Evolutionary conservation across 2,888 invertebrate species (phyloP).

Genomic region (Standfussiana lucernea): DNA sequence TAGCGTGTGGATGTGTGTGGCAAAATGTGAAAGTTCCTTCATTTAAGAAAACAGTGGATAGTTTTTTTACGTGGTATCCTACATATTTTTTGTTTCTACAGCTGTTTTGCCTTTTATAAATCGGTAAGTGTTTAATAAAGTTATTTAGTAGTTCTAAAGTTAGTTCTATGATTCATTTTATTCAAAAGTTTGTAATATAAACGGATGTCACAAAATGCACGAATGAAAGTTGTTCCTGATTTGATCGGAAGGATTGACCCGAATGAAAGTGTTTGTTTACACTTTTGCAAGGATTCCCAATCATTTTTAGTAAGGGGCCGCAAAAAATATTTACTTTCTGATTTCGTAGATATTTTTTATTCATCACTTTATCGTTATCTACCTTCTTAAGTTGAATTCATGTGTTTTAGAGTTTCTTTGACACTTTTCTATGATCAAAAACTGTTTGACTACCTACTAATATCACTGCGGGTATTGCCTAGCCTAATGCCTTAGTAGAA

Average conservation of each 20-base stretch:
- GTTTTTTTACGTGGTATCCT: constrained; percentile 71
- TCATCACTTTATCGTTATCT: neutral
- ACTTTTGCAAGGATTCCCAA: constrained; percentile 16
- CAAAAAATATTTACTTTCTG: neutral
- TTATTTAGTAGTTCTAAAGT: neutral
- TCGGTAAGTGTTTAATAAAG: constrained; percentile 57
- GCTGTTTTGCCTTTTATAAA: constrained; percentile 61
- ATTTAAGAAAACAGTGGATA: constrained; percentile 73
- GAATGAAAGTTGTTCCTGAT: constrained; percentile 51
- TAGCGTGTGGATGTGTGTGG: constrained; percentile 73
- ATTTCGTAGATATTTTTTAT: neutral
- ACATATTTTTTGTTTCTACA: constrained; percentile 67
- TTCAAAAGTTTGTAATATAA: too few species aligned
- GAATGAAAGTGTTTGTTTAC: constrained; percentile 1
- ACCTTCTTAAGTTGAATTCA: neutral
- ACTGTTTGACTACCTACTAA: neutral
- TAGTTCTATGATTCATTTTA: too few species aligned
- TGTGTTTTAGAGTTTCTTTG: neutral
- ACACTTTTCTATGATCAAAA: neutral
- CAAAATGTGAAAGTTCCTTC: constrained; percentile 85
- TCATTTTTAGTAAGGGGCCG: neutral
- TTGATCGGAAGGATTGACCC: constrained; percentile 8
- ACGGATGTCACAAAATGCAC: constrained; percentile 9
- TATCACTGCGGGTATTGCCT: neutral
- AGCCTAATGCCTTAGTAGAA: neutral